These are phyloP conservation scores for Mesorhabditis spiculigera DNA, from an alignment of 2,888 invertebrate species.

Conservation along the genomic window DNA sequence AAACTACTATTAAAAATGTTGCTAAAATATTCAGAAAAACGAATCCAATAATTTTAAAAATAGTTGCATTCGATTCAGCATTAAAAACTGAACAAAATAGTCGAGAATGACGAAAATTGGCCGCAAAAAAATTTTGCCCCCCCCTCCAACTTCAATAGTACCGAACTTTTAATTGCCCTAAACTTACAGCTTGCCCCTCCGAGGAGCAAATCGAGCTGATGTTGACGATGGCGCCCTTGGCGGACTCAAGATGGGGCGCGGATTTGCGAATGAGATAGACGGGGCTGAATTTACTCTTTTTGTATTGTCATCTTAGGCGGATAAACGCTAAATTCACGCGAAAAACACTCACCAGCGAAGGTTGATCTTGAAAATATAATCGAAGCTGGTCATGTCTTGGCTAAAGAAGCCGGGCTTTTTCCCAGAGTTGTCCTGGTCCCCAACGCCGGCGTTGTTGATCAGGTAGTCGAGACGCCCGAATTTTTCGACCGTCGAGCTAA, in stretches of 20 bases:
- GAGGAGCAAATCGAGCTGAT: not conserved
- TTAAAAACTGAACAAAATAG: no score
- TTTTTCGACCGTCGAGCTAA: not conserved
- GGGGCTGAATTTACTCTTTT: not conserved
- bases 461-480: not conserved
- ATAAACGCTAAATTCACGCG: not conserved
- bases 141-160: no score
- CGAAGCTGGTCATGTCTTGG: not conserved
- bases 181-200: not conserved
- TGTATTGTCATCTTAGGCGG: not conserved
- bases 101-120: no score
- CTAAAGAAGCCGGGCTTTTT: not conserved
- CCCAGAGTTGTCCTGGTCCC: not conserved
- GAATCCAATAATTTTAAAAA: no score
- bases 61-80: no score
- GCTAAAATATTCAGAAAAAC: no score
- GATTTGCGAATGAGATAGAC: not conserved
- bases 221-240: not conserved
- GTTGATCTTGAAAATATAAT: slow-evolving; percentile 3
- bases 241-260: not conserved
- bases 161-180: not conserved
- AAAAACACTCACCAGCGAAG: not conserved
- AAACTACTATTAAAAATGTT: no score
- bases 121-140: no score
- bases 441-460: not conserved